phyloP scores from a whole-genome alignment of 1,140 invertebrate species.

The Pogonognathellus flavescens region DNA sequence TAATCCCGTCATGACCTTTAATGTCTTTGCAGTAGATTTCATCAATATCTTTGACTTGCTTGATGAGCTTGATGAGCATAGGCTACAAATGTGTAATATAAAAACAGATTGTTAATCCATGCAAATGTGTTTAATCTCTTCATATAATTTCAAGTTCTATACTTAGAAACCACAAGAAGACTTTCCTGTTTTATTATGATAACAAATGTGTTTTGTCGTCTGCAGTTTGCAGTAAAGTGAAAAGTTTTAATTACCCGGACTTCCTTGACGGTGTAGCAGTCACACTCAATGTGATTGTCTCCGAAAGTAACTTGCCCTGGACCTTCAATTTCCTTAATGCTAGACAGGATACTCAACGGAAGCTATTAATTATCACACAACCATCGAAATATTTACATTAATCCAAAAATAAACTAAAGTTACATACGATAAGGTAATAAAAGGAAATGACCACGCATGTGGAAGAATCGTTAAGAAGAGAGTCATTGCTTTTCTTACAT shows the following conservation, averaged over 20 bases:
- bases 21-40: not conserved
- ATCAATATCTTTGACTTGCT: not conserved
- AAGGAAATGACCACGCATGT: no score
- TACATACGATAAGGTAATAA: no score
- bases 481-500: slow-evolving; percentile 34
- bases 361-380: not conserved
- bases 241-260: slow-evolving; percentile 27
- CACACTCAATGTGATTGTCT: slow-evolving; percentile 53
- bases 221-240: not conserved
- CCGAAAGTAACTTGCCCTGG: slow-evolving; percentile 36
- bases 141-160: not conserved
- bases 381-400: not conserved
- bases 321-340: slow-evolving; percentile 39
- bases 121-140: no score
- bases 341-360: not conserved
- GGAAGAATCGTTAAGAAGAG: not conserved
- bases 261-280: slow-evolving; percentile 50
- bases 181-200: not conserved
- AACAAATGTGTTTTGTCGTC: not conserved
- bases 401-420: not conserved
- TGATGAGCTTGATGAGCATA: not conserved
- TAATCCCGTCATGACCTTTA: no score
- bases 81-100: not conserved
- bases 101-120: not conserved
- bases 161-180: not conserved